A percentile compares a stretch with the other conserved stretches of the same genome.
These are phyloP conservation scores for Cebidichthys violaceus DNA, from an alignment of 2,113 vertebrate genomes.

Conservation along the genomic window DNA sequence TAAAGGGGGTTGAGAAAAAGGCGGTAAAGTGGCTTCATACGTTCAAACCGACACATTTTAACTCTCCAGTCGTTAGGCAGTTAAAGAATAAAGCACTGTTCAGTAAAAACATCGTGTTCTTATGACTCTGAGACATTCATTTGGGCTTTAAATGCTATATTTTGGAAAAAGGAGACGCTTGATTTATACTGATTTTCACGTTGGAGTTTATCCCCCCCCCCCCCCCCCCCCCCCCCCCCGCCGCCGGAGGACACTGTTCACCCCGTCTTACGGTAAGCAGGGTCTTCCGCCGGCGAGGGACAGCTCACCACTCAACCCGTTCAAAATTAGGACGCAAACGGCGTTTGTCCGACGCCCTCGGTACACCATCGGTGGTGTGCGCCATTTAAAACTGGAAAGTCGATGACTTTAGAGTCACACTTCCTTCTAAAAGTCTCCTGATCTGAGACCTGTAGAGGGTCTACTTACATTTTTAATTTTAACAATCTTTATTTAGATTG, in stretches of 20 bases:
- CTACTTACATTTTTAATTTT: not conserved
- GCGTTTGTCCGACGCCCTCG: not conserved
- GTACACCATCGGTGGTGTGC: slow-evolving; percentile 16
- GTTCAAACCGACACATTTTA: not conserved
- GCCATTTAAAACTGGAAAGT: not conserved
- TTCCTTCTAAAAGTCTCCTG: not conserved
- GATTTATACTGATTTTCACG: not conserved
- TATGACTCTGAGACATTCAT: not conserved
- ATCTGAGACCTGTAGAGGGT: slow-evolving; percentile 8
- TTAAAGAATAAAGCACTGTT: not conserved
- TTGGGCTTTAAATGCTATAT: no score
- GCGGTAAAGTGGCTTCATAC: not conserved
- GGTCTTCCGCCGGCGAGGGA: not conserved
- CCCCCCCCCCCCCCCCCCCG: no score
- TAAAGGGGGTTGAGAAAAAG: not conserved
- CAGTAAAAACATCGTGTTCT: not conserved
- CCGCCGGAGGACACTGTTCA: not conserved
- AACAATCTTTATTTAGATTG: not conserved
- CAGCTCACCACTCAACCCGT: not conserved
- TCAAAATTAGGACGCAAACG: not conserved
- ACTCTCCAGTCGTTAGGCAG: not conserved
- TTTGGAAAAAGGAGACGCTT: not conserved
- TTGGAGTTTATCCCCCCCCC: not conserved
- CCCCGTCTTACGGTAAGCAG: not conserved
- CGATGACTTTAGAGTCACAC: not conserved